phyloP scores from a whole-genome alignment of 2,888 invertebrate species.

The Syrista parreyssii region DNA sequence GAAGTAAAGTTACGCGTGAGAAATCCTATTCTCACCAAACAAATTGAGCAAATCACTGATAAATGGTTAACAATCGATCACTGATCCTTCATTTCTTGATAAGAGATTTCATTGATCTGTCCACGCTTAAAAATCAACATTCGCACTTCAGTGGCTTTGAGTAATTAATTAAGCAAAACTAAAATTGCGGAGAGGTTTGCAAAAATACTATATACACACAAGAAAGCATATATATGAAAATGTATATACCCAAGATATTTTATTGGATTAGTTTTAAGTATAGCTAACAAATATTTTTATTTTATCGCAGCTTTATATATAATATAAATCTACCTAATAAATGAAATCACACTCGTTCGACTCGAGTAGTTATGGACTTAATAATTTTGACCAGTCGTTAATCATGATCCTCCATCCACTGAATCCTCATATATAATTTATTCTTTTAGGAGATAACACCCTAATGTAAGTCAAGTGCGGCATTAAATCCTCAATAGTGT shows the following conservation, averaged over 20 bases:
- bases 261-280: background rate
- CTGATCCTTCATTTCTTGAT: constrained; percentile 47
- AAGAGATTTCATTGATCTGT: background rate
- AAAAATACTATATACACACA: background rate
- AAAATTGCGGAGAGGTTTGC: background rate
- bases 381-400: background rate
- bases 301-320: background rate
- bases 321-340: background rate
- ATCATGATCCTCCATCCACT: background rate
- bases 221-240: background rate
- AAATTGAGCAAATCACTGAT: constrained; percentile 88
- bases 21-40: constrained; percentile 88
- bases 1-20: constrained; percentile 89
- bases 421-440: background rate
- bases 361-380: background rate
- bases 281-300: background rate
- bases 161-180: background rate
- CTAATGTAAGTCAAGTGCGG: background rate
- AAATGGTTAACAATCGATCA: constrained; percentile 92
- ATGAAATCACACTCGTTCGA: background rate
- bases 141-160: background rate
- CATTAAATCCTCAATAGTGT: background rate
- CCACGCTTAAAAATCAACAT: background rate
- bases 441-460: background rate
- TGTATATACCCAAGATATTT: background rate